These are phyloP conservation scores for Eupsilia transversa DNA, from an alignment of 2,888 invertebrate genomes.

Conservation along the genomic window DNA sequence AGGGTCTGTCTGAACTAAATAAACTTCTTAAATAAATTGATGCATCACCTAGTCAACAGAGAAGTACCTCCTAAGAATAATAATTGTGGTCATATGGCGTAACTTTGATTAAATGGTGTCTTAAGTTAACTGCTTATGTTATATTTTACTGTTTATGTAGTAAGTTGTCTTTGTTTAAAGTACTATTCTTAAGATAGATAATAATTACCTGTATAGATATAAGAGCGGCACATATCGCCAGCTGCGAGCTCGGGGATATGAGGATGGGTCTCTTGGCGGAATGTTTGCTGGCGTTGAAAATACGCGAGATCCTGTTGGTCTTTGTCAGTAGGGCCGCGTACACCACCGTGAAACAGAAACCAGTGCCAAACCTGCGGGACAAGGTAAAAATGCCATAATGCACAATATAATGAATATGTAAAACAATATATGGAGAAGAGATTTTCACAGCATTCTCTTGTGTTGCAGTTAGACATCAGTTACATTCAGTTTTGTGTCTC, in stretches of 20 bases:
- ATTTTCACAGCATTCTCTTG: not conserved
- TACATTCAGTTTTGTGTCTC: not conserved
- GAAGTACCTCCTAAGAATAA: not conserved
- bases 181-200: not conserved
- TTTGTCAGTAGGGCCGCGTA: conserved; percentile 99
- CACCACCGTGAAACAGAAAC: conserved; percentile 98
- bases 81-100: not conserved
- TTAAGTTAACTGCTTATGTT: not conserved
- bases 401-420: not conserved
- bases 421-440: not conserved
- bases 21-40: not conserved
- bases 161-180: not conserved
- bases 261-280: conserved; percentile 98
- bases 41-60: not conserved
- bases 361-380: conserved; percentile 94
- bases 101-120: not conserved
- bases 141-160: not conserved
- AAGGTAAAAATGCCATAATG: not conserved
- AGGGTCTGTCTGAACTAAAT: too few relatives aligned
- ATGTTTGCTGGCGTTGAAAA: conserved; percentile 99
- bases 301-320: conserved; percentile 98
- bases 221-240: conserved; percentile 96
- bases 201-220: conserved; percentile 94
- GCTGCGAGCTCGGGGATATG: conserved; percentile 97
- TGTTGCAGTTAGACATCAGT: not conserved